phyloP scores from a whole-genome alignment of 1,140 invertebrate species.

The Octopus sinensis region DNA sequence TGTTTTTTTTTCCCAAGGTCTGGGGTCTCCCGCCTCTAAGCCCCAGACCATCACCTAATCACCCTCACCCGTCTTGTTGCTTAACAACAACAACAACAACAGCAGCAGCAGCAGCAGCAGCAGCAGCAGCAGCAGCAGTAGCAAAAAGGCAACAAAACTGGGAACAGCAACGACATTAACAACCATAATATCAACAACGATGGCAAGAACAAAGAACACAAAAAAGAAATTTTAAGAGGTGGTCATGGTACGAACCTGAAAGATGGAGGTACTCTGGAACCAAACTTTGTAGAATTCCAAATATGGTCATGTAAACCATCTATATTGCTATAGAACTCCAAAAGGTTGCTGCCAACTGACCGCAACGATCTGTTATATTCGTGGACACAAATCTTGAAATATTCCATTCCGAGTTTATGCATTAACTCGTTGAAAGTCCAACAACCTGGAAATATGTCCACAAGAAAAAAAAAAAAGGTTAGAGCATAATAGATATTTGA shows the following conservation, averaged over 20 bases:
- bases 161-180: too few species aligned
- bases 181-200: too few species aligned
- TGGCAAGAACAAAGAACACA: too few species aligned
- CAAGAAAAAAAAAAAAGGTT: neutral
- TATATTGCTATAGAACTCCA: conserved; percentile 53
- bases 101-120: too few species aligned
- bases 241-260: conserved; percentile 39
- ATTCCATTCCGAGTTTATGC: conserved; percentile 35
- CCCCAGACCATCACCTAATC: too few species aligned
- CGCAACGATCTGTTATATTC: conserved; percentile 50
- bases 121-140: too few species aligned
- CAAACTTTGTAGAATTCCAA: conserved; percentile 39
- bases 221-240: too few species aligned
- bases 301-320: conserved; percentile 55
- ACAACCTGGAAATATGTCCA: neutral
- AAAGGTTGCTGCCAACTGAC: conserved; percentile 49
- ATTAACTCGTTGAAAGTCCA: neutral
- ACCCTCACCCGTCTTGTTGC: too few species aligned
- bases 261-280: conserved; percentile 48
- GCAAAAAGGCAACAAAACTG: too few species aligned
- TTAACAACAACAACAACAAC: too few species aligned
- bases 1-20: too few species aligned
- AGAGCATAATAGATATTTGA: neutral
- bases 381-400: conserved; percentile 41
- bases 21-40: too few species aligned